These are phyloP conservation scores for Galago senegalensis DNA, from an alignment of 2,797 vertebrate genomes.

Conservation along the genomic window DNA sequence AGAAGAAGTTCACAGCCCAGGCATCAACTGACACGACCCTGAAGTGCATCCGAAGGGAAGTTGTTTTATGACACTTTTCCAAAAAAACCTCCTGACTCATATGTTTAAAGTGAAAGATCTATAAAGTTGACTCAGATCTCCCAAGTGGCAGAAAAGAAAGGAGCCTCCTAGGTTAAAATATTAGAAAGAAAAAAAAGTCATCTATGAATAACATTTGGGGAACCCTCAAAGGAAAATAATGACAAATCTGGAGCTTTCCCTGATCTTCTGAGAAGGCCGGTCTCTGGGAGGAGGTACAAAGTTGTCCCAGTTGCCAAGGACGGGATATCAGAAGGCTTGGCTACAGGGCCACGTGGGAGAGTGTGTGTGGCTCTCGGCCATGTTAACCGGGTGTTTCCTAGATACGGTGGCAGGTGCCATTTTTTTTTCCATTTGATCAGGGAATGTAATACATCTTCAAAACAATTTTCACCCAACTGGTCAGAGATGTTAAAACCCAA, in stretches of 20 bases:
- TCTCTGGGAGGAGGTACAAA: constrained; percentile 88
- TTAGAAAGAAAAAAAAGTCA: constrained; percentile 77
- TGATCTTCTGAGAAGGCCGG: constrained; percentile 81
- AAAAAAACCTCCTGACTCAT: constrained; percentile 77
- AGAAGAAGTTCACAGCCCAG: constrained; percentile 77
- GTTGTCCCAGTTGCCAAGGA: constrained; percentile 86
- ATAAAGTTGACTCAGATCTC: constrained; percentile 81
- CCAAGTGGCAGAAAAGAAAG: constrained; percentile 75
- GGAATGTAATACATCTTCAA: constrained; percentile 92
- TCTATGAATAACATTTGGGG: constrained; percentile 86
- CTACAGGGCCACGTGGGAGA: constrained; percentile 86
- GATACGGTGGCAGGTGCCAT: constrained; percentile 91
- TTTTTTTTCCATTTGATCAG: constrained; percentile 90
- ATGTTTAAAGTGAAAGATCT: constrained; percentile 48
- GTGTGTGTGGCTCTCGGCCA: constrained; percentile 88
- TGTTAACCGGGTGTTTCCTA: constrained; percentile 90
- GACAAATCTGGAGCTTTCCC: constrained; percentile 41
- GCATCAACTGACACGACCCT: constrained; percentile 32
- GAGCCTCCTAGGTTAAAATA: constrained; percentile 82
- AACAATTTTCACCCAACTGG: constrained; percentile 89
- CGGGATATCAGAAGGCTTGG: constrained; percentile 85
- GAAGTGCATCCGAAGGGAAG: constrained; percentile 44
- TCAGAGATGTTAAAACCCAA: constrained; percentile 84
- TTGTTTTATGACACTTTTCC: background rate
- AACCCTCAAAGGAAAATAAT: constrained; percentile 83